Evolutionary conservation across 2,113 vertebrate genomes (phyloP), one percentile per base, ranked within the genome.

Genomic region (Sakesphorus luctuosus): DNA sequence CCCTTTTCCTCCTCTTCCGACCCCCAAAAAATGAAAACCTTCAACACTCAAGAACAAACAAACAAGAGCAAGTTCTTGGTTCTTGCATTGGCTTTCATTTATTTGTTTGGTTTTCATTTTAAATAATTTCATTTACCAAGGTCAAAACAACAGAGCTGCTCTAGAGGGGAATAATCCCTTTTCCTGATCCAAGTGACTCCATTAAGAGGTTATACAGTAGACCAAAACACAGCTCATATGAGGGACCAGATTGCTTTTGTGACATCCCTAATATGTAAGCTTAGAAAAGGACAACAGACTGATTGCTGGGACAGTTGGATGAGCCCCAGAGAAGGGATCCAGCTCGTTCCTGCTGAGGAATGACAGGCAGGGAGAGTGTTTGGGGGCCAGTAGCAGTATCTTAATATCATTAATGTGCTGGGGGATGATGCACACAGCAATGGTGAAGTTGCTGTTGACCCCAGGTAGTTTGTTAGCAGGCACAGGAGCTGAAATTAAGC

Each of bases 91-190:
- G 23, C 38, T 83, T 93, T 91, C 18, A 35, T 95, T 76, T 83
- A 72, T 86, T 91, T 81, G 33, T 86, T 95, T 94, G 77, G 16
- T 17, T 84, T 92, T 80, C 6, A 49, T 69, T 93, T 86, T 13
- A 59, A 85, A 73, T 74, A 50, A 55, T 69, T 93, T 90, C 18
- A 62, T 71, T 50, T 79, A 69, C 13, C 24, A 83, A 58, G 33
- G 72, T 86, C 59, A 77, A 83, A 90, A 72, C 53, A 85, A 47
- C 43, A 74, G 59, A 93, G 82, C 33, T 88, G 38, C 78, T 90
- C 63, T 71, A 35, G 63, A 85, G 23, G 13, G 26, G 50, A 78
- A 63, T 50, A 84, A 71, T 94, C 68, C 13, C 20, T 89, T 83
- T 59, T 87, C 31, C 63, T 91, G 67, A 83, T n/a, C 56, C 10